Base-by-base conservation (phyloP, 2,113 vertebrate genomes). In the Pardalotus punctatus region DNA sequence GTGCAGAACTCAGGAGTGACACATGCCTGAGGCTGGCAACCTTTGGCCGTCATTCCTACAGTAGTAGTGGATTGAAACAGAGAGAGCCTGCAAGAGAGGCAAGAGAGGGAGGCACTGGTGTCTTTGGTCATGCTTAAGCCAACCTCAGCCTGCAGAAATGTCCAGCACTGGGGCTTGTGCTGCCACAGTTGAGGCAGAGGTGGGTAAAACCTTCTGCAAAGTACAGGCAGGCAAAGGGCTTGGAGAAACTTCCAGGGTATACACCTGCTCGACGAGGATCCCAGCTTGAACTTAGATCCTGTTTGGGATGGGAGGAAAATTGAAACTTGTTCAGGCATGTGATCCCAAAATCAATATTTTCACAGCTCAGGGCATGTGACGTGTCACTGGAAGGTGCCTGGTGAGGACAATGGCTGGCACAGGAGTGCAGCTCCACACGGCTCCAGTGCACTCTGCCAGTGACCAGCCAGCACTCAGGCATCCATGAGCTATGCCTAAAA, bases 291-390 rank as follows among this genome's bases (percentile, higher is more conserved):
- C 36, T 79, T 84, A 74, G 31, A 78, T 96, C 65, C 90, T 70
- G 67, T 78, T 91, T 47, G 29, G 73, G 73, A 91, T 72, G 45
- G 93, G 77, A 91, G 66, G 36, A 86, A 96, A 95, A 79, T 17
- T 91, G 81, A 91, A 86, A 51, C 61, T 48, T 48, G 45, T 81
- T 87, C 77, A 76, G 48, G 81, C 78, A 84, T 12, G 15, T 79
- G 86, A 92, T 93, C 81, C 80, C 83, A 81, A 86, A 86, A 96
- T 81, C 91, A 96, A 71, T 94, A 96, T 95, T 97, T 92, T 91
- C 86, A 94, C 69, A 95, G 91, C 80, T 71, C 65, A 65, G 77
- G 56, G 81, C 38, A n/a, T 76, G 61, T 94, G 87, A 91, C 35
- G 3, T 81, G 78, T 89, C 81, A 35, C 81, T 29, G 10, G 60